Conservation (phyloP, 2,113 vertebrate genomes). For the Hippocampus abdominalis region DNA sequence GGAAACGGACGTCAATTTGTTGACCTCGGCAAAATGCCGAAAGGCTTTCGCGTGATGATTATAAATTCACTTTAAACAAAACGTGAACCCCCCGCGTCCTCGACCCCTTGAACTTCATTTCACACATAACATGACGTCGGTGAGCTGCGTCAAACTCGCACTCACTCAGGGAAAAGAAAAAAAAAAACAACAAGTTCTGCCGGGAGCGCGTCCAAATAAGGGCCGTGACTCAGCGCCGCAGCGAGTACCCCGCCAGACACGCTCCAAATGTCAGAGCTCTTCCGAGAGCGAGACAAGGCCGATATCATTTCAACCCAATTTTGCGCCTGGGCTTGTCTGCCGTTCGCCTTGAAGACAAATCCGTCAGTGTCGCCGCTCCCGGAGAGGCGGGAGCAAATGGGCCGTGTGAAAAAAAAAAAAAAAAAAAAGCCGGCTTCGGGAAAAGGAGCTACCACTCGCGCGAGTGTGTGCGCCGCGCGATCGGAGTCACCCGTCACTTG, state of each 20-base stretch:
- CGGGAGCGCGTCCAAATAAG: conserved; percentile 40
- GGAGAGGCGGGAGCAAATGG: conserved; percentile 53
- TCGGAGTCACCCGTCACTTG: conserved; percentile 45
- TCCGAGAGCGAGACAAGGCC: conserved; percentile 50
- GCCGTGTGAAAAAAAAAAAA: conserved; percentile 45
- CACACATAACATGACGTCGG: neutral
- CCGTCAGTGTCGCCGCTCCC: conserved; percentile 55
- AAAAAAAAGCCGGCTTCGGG: conserved; percentile 45
- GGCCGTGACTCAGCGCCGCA: conserved; percentile 35
- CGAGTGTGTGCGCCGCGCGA: conserved; percentile 4
- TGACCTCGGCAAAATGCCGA: neutral
- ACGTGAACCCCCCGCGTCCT: neutral
- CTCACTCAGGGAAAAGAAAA: neutral
- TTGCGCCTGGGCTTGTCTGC: conserved; percentile 54
- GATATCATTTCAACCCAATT: conserved; percentile 62
- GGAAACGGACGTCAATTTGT: conserved; percentile 34
- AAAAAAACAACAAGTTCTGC: neutral
- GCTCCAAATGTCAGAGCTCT: conserved; percentile 60
- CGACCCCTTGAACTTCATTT: neutral
- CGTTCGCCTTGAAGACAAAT: conserved; percentile 51
- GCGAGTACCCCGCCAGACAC: conserved; percentile 40
- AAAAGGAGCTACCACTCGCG: conserved; percentile 15
- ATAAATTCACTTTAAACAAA: neutral
- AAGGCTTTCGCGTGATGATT: too few species aligned
- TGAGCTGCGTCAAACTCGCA: neutral